Percentiles rank a stretch among this genome's conserved stretches.
phyloP scores from a whole-genome alignment of 2,888 invertebrate genomes.

The Chloroclystis v-ata region DNA sequence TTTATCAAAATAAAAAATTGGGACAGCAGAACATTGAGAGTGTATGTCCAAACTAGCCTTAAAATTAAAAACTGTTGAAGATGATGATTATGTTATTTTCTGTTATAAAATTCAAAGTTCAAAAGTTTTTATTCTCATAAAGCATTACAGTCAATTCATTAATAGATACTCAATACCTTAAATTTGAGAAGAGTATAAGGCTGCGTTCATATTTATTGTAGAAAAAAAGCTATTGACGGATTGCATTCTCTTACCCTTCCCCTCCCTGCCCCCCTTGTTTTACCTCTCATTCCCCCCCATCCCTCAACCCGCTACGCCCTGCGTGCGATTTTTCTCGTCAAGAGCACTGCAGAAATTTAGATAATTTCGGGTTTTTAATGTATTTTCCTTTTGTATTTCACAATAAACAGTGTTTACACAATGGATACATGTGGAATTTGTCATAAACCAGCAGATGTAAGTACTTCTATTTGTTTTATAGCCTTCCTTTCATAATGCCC shows the following conservation, averaged over 20 bases:
- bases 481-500: conserved; percentile 46
- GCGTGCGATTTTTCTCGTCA: conserved; percentile 52
- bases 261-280: conserved; percentile 32
- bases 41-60: too few relatives aligned
- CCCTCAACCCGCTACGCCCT: conserved; percentile 56
- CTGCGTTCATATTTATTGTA: conserved; percentile 7
- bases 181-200: not conserved
- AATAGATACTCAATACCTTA: too few relatives aligned
- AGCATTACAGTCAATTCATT: too few relatives aligned
- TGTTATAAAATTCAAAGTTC: too few relatives aligned
- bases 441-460: conserved; percentile 66
- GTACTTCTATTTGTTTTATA: conserved; percentile 40
- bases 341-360: conserved; percentile 51
- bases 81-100: too few relatives aligned
- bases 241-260: conserved; percentile 8
- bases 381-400: conserved; percentile 44
- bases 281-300: conserved; percentile 26
- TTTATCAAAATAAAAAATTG: not conserved
- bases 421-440: conserved; percentile 76
- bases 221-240: conserved; percentile 1
- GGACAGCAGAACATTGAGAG: too few relatives aligned
- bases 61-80: too few relatives aligned
- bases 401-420: conserved; percentile 36
- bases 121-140: too few relatives aligned
- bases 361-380: conserved; percentile 53